These are phyloP conservation scores for Dromius quadrimaculatus DNA, from an alignment of 2,888 invertebrate species.

Conservation along the genomic window DNA sequence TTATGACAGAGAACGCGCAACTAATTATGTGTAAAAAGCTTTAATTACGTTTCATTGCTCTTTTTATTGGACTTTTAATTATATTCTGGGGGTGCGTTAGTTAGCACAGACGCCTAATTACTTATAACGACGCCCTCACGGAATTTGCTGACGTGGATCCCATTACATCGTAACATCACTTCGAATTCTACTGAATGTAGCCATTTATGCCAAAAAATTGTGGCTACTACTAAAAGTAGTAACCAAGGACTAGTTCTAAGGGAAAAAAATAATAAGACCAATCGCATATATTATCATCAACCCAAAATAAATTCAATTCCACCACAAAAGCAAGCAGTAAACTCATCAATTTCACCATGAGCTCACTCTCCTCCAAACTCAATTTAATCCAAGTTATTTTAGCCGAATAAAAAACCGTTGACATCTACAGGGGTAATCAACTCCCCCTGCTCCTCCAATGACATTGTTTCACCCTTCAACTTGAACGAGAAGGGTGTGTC, in stretches of 20 bases:
- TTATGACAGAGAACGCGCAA: conserved; percentile 57
- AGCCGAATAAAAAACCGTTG: conserved; percentile 17
- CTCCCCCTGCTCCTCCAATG: neutral
- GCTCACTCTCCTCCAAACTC: neutral
- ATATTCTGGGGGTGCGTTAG: conserved; percentile 53
- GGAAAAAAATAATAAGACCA: no score
- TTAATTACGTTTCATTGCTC: conserved; percentile 59
- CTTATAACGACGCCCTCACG: conserved; percentile 51
- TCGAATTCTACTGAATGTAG: neutral
- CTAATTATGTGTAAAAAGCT: conserved; percentile 59
- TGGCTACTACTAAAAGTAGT: no score
- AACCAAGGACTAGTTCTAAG: no score
- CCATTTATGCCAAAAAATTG: no score
- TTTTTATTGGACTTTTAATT: conserved; percentile 59
- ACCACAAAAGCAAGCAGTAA: neutral
- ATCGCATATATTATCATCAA: neutral
- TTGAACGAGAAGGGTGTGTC: conserved; percentile 40
- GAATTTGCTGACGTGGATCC: conserved; percentile 31
- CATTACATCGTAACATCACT: neutral
- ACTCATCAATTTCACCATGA: neutral
- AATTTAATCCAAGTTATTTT: conserved; percentile 43
- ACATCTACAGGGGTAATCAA: conserved; percentile 22
- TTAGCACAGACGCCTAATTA: conserved; percentile 53
- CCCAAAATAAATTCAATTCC: neutral
- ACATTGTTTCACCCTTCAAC: conserved; percentile 43